Evolutionary conservation across 2,797 vertebrate species (phyloP), one percentile per base, ranked within the genome.

Genomic region (Thunnus albacares): DNA sequence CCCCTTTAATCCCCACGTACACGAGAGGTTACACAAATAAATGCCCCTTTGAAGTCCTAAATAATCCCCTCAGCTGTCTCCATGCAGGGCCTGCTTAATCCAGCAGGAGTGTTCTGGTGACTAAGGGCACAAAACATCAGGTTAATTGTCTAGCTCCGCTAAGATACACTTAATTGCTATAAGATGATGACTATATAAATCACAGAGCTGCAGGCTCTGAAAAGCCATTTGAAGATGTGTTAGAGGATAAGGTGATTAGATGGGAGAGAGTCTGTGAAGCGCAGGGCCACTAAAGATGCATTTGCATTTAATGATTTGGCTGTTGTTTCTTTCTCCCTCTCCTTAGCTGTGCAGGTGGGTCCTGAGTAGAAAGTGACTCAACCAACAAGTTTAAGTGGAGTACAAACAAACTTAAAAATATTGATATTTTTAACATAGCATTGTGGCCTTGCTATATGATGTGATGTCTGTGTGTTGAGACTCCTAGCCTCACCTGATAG

Each of bases 131-230:
- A 92, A 91, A 93, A 91, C 91, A 93, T 92, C 85, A 93, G 89
- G 90, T 91, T 95, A 95, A 95, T 96, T 95, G 93, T 94, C 82
- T 89, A 66, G 93, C 87, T 92, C 91, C 89, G 78, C 88, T 92
- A 94, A 93, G 93, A 94, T 94, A 85, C 88, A 91, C 90, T 93
- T 95, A 95, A 95, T 95, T 94, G 93, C 89, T 69, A 81, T 92
- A 91, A 94, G 92, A 92, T 92, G 94, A 94, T 93, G 92, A 93
- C 90, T 89, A 88, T 84, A 90, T 91, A 85, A 87, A 88, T 79
- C 82, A 52, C 77, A 35, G 70, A 77, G 88, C 89, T 80, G 82
- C 77, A 60, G 81, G 71, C 69, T 81, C 82, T 91, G 84, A 87
- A 89, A 91, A 92, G 90, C 89, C 84, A 92, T 89, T 88, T 93